phyloP scores from a whole-genome alignment of 2,888 invertebrate species.

The Bombylius discolor region DNA sequence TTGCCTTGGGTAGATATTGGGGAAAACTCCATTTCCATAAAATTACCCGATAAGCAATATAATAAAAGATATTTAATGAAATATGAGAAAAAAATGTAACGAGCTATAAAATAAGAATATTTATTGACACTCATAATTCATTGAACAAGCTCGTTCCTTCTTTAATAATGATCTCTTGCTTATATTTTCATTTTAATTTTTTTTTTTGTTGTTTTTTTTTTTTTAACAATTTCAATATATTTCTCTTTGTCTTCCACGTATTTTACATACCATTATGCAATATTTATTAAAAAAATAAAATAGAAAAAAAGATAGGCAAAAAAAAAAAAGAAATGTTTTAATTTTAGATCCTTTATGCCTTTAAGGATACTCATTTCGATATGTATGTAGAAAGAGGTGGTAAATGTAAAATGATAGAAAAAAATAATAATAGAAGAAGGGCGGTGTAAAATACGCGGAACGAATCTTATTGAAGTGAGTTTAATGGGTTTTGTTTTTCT shows the following conservation, averaged over 20 bases:
- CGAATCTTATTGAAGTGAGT: slow-evolving; percentile 9
- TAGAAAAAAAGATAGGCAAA: not conserved
- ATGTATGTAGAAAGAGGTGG: not conserved
- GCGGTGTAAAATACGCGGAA: slow-evolving; percentile 10
- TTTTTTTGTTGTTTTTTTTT: too few species aligned
- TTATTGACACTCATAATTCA: slow-evolving; percentile 23
- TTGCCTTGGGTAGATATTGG: not conserved
- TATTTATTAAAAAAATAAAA: not conserved
- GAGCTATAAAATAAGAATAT: slow-evolving; percentile 23
- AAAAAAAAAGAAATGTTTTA: slow-evolving; percentile 2
- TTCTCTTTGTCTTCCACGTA: not conserved
- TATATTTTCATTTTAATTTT: not conserved
- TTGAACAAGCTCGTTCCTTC: slow-evolving; percentile 12
- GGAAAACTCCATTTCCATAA: slow-evolving; percentile 12
- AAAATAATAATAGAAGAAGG: not conserved
- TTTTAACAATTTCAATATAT: not conserved
- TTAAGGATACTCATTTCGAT: not conserved
- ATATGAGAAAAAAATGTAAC: slow-evolving; percentile 20
- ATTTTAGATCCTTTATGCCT: slow-evolving; percentile 3
- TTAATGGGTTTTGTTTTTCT: slow-evolving; percentile 6
- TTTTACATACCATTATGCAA: not conserved
- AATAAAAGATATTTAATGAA: slow-evolving; percentile 15
- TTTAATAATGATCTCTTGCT: not conserved
- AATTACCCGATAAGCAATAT: slow-evolving; percentile 15
- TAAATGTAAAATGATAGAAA: not conserved